phyloP scores from a whole-genome alignment of 2,113 vertebrate species.

The Dasyurus viverrinus region DNA sequence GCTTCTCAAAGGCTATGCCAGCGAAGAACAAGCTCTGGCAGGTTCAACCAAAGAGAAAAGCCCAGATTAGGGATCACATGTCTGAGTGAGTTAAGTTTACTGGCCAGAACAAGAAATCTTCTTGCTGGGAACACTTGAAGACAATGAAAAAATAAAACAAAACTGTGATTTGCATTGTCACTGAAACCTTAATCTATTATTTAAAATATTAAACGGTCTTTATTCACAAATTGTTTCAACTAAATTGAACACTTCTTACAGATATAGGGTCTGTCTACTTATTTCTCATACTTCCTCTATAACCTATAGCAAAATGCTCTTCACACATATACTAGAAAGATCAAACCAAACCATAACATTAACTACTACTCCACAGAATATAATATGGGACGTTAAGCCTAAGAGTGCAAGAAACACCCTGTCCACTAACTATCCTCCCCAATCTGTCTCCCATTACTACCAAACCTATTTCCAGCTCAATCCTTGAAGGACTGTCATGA shows the following conservation, averaged over 20 bases:
- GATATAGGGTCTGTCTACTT: background rate
- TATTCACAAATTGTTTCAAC: background rate
- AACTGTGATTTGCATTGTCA: background rate
- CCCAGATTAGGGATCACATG: background rate
- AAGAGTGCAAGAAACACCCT: background rate
- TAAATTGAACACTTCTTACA: background rate
- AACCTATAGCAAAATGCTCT: background rate
- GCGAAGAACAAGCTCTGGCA: background rate
- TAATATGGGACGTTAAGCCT: background rate
- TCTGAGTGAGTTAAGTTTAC: background rate
- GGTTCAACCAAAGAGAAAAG: background rate
- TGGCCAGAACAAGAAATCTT: background rate
- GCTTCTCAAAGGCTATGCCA: background rate
- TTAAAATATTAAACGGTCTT: background rate
- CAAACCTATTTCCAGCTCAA: background rate
- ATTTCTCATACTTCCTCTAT: background rate
- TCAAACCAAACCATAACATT: background rate
- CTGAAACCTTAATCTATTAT: background rate
- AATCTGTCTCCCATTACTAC: background rate
- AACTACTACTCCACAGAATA: background rate
- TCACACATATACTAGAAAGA: background rate
- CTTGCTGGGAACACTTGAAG: background rate
- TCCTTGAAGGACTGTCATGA: background rate
- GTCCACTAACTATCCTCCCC: too few species aligned
- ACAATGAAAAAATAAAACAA: background rate